Evolutionary conservation across 2,113 vertebrate genomes (phyloP).

Genomic region (Dryoscopus gambensis): DNA sequence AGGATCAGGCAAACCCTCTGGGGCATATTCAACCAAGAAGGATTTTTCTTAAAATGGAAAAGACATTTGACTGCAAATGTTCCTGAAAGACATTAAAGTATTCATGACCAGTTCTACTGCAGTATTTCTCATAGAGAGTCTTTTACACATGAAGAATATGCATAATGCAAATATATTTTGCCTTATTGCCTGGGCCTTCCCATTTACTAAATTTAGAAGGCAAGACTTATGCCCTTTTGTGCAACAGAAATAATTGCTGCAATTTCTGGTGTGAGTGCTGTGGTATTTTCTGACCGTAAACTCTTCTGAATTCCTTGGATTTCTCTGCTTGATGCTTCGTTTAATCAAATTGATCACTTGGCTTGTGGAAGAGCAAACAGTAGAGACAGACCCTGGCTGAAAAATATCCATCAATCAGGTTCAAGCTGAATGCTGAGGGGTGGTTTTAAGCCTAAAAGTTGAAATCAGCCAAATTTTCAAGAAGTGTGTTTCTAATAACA

Average conservation of each 20-base stretch:
- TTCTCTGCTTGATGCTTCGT: neutral
- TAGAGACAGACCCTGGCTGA: neutral
- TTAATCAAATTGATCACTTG: neutral
- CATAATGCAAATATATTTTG: neutral
- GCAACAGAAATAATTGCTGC: neutral
- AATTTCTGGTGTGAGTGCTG: neutral
- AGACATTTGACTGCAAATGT: neutral
- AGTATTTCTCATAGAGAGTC: neutral
- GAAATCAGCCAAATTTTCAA: neutral
- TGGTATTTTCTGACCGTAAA: neutral
- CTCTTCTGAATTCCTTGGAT: neutral
- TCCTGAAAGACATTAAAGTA: neutral
- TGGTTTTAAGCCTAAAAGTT: neutral
- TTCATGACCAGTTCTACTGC: neutral
- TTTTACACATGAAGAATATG: neutral
- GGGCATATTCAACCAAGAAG: neutral
- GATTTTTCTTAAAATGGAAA: neutral
- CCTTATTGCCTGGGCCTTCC: neutral
- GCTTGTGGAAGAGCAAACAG: neutral
- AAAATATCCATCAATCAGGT: neutral
- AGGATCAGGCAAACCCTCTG: neutral
- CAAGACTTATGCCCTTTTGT: neutral
- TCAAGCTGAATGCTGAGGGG: neutral
- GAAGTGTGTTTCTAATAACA: neutral
- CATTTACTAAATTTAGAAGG: neutral